Conservation (phyloP, 2,113 vertebrate genomes). For the Gorsachius goisagi region DNA sequence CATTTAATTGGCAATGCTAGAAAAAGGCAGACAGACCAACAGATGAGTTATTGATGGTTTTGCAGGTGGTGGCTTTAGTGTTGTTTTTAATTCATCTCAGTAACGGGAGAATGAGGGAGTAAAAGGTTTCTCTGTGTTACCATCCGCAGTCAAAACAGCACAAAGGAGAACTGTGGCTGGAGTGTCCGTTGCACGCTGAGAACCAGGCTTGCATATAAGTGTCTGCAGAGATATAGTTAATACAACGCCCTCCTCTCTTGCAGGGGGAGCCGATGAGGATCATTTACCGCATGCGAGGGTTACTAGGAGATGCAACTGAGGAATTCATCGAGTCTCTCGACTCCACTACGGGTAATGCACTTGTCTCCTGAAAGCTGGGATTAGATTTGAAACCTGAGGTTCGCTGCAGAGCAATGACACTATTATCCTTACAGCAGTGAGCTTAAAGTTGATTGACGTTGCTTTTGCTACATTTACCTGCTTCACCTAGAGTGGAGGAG, state of each 20-base stretch:
- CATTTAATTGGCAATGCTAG: background rate
- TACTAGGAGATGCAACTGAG: conserved; percentile 97
- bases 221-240: background rate
- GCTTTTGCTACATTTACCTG: conserved; percentile 38
- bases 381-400: background rate
- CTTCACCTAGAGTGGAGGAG: conserved; percentile 6
- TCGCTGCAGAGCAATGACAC: conserved; percentile 12
- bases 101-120: background rate
- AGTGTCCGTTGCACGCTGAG: background rate
- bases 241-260: background rate
- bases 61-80: background rate
- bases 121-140: background rate
- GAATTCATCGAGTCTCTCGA: conserved; percentile 98
- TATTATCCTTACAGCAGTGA: conserved; percentile 31
- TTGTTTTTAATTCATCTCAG: background rate
- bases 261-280: conserved; percentile 99
- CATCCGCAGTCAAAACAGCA: background rate
- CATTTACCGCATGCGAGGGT: conserved; percentile 96
- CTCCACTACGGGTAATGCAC: conserved; percentile 89
- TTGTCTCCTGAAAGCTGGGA: background rate
- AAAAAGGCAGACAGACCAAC: background rate
- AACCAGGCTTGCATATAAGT: fast-evolving
- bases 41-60: background rate
- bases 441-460: background rate
- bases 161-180: background rate